These are phyloP conservation scores for Anabas testudineus DNA, from an alignment of 2,797 vertebrate species.

Conservation along the genomic window DNA sequence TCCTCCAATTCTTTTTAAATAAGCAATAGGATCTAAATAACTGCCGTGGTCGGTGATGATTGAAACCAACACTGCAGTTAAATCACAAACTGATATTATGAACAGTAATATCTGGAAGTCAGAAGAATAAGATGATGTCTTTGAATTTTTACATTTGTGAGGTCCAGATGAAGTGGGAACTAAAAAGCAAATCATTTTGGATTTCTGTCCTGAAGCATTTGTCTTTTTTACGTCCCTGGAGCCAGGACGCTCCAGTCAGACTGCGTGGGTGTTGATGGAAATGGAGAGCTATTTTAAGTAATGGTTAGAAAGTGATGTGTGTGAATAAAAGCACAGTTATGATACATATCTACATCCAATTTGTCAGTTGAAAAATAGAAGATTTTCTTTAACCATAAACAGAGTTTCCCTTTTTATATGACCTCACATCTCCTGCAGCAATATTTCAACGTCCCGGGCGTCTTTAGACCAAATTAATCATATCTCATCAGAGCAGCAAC, in stretches of 20 bases:
- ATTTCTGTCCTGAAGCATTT: not conserved
- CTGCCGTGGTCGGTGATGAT: too few relatives aligned
- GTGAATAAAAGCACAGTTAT: not conserved
- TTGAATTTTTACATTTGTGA: not conserved
- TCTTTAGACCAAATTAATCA: too few relatives aligned
- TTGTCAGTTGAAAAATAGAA: not conserved
- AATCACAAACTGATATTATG: too few relatives aligned
- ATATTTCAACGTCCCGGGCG: too few relatives aligned
- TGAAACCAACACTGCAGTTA: too few relatives aligned
- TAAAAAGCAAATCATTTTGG: not conserved
- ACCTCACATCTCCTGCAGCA: not conserved
- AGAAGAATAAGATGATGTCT: too few relatives aligned
- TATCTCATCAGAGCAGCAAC: too few relatives aligned
- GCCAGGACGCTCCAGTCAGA: conserved; percentile 1
- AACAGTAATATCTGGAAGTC: too few relatives aligned
- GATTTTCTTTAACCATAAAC: not conserved
- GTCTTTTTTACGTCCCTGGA: too few relatives aligned
- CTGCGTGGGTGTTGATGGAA: not conserved
- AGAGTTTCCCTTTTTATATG: not conserved
- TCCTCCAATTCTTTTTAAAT: too few relatives aligned
- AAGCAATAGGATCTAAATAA: too few relatives aligned
- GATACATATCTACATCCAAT: not conserved
- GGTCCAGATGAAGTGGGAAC: too few relatives aligned
- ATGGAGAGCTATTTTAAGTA: not conserved
- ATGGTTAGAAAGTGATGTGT: not conserved